Base-by-base conservation (phyloP, 1,140 invertebrate species). In the Pinna nobilis region DNA sequence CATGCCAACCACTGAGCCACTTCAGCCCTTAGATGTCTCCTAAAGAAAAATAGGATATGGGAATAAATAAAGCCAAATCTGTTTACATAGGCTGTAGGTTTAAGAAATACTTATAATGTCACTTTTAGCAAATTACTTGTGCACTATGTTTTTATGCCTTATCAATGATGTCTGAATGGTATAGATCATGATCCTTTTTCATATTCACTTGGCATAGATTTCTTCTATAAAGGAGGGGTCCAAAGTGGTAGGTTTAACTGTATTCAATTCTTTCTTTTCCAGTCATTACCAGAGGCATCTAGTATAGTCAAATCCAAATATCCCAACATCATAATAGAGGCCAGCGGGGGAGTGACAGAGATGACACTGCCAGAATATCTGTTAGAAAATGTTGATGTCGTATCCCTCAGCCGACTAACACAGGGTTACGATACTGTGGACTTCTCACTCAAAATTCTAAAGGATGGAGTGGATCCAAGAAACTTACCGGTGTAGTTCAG, bases 351-450 rank as follows among this genome's bases (percentile, higher is more conserved):
- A 25, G 88, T 91, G 41, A 90, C 81, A 7, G 81, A 86, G 68
- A 64, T 78, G 0, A 90, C 81, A 50, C 73, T 90, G 20, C 9
- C 35, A 0, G 25, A 85, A 6, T 91, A 87, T 71, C 85, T 86
- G 37, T 47, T 80, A 32, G 59, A 74, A 15, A 66, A 81, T 33
- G 79, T 90, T n/a, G 90, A 91, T 67, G 83, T 90, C 9, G 84
- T 91, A n/a, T 90, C 90, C 20, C 81, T 88, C 4, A 87, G 88
- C 72, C 68, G 77, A 23, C 77, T 89, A 1, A 89, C 89, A n/a
- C 90, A 90, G 66, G 90, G 90, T 13, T 91, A 90, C 75, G 70
- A 76, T 6, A 83, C 82, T 25, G 76, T 90, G 0, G 89, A 91
- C 80, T 88, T 90, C 61, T 90, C 89, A 23, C 81, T 91, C 70